These are phyloP conservation scores for Eurypyga helias DNA, from an alignment of 2,113 vertebrate species.

Conservation along the genomic window DNA sequence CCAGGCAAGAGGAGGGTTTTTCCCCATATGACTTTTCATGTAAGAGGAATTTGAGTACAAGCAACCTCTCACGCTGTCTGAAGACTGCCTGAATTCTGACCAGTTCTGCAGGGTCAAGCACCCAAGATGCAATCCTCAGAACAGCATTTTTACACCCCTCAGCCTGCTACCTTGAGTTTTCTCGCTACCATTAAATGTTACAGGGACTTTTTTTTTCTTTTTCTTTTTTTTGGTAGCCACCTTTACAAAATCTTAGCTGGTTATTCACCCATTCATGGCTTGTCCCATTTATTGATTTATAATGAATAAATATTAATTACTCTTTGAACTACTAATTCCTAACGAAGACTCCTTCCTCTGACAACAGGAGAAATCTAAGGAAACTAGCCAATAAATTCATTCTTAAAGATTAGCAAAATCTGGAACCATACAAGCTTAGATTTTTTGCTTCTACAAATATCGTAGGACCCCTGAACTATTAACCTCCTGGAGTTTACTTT, in stretches of 20 bases:
- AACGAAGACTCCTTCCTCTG: background rate
- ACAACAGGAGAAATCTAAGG: background rate
- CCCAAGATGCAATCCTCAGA: background rate
- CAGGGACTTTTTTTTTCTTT: background rate
- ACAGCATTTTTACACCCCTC: background rate
- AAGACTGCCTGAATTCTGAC: background rate
- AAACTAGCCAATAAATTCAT: background rate
- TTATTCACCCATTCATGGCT: background rate
- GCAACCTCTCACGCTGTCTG: background rate
- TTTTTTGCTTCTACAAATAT: background rate
- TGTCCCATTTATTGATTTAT: background rate
- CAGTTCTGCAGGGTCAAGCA: background rate
- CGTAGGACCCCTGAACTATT: background rate
- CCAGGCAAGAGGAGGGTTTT: background rate
- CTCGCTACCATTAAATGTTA: background rate
- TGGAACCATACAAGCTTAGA: fast-evolving
- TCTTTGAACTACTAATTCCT: background rate
- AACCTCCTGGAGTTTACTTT: background rate
- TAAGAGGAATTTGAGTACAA: background rate
- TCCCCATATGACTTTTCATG: background rate
- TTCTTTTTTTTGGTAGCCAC: background rate
- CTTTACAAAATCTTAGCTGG: background rate
- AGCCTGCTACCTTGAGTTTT: background rate
- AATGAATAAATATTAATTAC: background rate
- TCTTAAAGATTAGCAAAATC: background rate